phyloP scores from a whole-genome alignment of 2,888 invertebrate species.

The Diaperis boleti region DNA sequence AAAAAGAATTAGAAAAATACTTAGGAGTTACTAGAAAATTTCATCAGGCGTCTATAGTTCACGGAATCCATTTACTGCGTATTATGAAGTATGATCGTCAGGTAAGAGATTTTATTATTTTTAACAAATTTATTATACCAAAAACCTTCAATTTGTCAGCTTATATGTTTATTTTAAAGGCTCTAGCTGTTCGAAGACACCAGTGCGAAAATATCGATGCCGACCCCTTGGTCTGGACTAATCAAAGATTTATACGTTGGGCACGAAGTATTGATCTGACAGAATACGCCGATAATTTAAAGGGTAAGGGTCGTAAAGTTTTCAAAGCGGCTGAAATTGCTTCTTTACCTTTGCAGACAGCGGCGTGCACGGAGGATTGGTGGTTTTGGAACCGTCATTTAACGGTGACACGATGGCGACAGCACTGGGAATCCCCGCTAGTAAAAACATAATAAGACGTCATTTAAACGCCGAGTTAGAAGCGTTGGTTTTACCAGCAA shows the following conservation, averaged over 20 bases:
- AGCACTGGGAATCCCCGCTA: constrained; percentile 90
- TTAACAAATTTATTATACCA: too few relatives aligned
- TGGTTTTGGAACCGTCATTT: constrained; percentile 93
- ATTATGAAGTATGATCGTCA: constrained; percentile 94
- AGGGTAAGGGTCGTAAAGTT: constrained; percentile 71
- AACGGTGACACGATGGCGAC: constrained; percentile 96
- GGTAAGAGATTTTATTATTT: too few relatives aligned
- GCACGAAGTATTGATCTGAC: constrained; percentile 92
- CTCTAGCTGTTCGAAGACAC: constrained; percentile 86
- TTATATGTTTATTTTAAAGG: constrained; percentile 67
- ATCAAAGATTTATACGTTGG: constrained; percentile 94
- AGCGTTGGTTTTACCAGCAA: constrained; percentile 90
- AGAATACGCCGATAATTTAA: constrained; percentile 93
- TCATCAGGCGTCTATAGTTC: constrained; percentile 94
- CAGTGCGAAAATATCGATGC: constrained; percentile 90
- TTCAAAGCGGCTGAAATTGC: background rate
- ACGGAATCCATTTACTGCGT: constrained; percentile 91
- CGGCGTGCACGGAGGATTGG: constrained; percentile 94
- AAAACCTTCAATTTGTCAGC: background rate
- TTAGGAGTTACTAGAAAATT: constrained; percentile 93
- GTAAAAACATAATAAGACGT: constrained; percentile 92
- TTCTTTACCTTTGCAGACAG: constrained; percentile 75
- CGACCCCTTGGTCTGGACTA: constrained; percentile 96
- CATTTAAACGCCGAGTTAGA: constrained; percentile 93
- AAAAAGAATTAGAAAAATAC: constrained; percentile 94